A percentile compares a stretch with the other conserved stretches of the same genome.
phyloP scores from a whole-genome alignment of 2,888 invertebrate genomes.

The Adelphocoris suturalis region DNA sequence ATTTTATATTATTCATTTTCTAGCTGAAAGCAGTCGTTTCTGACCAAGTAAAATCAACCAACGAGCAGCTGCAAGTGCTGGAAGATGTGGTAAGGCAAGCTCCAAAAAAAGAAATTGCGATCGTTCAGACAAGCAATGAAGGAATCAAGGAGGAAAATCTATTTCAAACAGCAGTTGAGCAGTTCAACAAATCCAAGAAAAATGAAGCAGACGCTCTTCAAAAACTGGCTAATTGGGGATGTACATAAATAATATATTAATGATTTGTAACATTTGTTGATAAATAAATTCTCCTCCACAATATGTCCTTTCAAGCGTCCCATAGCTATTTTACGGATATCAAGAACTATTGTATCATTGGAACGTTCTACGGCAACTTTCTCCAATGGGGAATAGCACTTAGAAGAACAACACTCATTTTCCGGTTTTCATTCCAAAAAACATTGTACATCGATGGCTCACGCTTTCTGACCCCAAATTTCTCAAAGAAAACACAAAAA shows the following conservation, averaged over 20 bases:
- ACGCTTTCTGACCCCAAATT: no score
- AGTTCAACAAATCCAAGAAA: conserved; percentile 39
- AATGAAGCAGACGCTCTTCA: conserved; percentile 54
- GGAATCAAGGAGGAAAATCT: not conserved
- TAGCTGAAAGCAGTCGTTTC: conserved; percentile 46
- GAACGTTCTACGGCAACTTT: no score
- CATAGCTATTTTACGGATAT: no score
- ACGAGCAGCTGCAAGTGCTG: conserved; percentile 56
- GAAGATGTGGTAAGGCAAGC: conserved; percentile 52
- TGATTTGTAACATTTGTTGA: not conserved
- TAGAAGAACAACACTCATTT: no score
- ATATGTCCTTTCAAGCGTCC: no score
- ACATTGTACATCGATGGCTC: no score
- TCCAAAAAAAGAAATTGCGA: conserved; percentile 30
- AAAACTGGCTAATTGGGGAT: conserved; percentile 18
- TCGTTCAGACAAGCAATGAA: not conserved
- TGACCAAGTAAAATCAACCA: conserved; percentile 59
- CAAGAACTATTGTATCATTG: no score
- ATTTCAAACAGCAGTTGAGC: conserved; percentile 24
- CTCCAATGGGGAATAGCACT: no score
- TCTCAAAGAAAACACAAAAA: no score
- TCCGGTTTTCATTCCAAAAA: no score
- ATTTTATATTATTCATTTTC: not conserved
- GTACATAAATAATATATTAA: conserved; percentile 35
- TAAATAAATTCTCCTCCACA: not conserved